Evolutionary conservation across 1,140 invertebrate species (phyloP).

Genomic region (Lasioglossum albipes): DNA sequence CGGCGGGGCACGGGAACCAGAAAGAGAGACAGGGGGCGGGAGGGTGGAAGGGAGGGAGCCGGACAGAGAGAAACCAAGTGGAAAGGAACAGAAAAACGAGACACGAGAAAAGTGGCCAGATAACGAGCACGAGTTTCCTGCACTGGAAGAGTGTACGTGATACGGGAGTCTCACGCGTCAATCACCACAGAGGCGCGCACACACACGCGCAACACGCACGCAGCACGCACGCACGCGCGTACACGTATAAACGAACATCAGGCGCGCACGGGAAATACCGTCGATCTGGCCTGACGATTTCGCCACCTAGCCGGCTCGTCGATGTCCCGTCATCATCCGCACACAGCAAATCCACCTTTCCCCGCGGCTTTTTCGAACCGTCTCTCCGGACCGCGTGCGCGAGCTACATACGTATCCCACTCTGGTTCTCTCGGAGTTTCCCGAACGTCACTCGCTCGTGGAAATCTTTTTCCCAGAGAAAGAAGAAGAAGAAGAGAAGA

Average conservation of each 20-base stretch:
- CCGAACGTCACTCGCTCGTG: not conserved
- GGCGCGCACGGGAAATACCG: conserved; percentile 23
- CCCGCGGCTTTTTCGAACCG: conserved; percentile 18
- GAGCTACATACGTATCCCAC: not conserved
- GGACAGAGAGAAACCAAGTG: not conserved
- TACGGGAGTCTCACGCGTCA: conserved; percentile 35
- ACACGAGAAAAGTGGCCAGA: conserved; percentile 46
- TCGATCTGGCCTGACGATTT: not conserved
- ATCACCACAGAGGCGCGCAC: conserved; percentile 19
- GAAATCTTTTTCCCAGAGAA: not conserved
- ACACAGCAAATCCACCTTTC: conserved; percentile 10
- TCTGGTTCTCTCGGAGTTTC: not conserved
- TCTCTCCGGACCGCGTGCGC: not conserved
- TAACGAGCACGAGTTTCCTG: conserved; percentile 52
- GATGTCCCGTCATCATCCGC: conserved; percentile 13
- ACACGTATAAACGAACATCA: not conserved
- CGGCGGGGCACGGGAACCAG: not conserved
- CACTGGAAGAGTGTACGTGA: conserved; percentile 27
- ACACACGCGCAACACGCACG: too few relatives aligned
- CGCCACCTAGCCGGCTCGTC: conserved; percentile 2
- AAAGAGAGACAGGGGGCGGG: not conserved
- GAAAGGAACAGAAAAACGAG: conserved; percentile 23
- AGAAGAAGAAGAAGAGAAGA: too few relatives aligned
- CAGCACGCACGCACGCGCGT: too few relatives aligned
- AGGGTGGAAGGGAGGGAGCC: too few relatives aligned